A percentile compares a stretch with the other conserved stretches of the same genome.
Conservation (phyloP, 2,113 vertebrate genomes). For the Pelecanus crispus region DNA sequence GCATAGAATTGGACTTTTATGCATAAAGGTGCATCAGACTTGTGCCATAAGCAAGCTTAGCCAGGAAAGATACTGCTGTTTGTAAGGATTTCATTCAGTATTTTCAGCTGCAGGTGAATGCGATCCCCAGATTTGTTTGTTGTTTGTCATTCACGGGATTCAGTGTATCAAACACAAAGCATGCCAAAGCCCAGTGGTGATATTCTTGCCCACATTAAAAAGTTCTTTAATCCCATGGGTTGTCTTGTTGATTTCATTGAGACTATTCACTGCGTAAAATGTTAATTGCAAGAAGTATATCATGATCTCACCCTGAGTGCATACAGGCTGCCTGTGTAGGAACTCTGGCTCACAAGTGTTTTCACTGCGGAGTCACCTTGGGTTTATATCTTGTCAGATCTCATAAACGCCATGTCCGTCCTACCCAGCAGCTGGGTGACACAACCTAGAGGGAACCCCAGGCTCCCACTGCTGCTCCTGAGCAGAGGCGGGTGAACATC, state of each 20-base stretch:
- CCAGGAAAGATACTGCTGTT: neutral
- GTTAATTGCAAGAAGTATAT: neutral
- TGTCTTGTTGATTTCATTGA: neutral
- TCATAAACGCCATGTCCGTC: fast-evolving
- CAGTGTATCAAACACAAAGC: neutral
- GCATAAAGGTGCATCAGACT: neutral
- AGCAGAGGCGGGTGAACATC: neutral
- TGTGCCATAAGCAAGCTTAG: neutral
- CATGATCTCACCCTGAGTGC: neutral
- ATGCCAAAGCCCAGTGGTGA: neutral
- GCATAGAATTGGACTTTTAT: neutral
- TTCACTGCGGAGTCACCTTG: neutral
- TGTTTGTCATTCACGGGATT: neutral
- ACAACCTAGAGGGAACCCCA: neutral
- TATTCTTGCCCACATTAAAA: neutral
- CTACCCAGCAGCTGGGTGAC: neutral
- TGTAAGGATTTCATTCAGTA: neutral
- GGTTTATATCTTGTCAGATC: neutral
- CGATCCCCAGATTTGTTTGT: neutral
- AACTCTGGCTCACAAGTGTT: neutral
- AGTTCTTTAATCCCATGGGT: neutral
- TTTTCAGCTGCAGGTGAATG: neutral
- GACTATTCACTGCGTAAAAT: neutral
- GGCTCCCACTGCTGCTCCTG: neutral
- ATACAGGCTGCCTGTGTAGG: neutral